Evolutionary conservation across 1,140 invertebrate genomes (phyloP).

Genomic region (Fopius arisanus): DNA sequence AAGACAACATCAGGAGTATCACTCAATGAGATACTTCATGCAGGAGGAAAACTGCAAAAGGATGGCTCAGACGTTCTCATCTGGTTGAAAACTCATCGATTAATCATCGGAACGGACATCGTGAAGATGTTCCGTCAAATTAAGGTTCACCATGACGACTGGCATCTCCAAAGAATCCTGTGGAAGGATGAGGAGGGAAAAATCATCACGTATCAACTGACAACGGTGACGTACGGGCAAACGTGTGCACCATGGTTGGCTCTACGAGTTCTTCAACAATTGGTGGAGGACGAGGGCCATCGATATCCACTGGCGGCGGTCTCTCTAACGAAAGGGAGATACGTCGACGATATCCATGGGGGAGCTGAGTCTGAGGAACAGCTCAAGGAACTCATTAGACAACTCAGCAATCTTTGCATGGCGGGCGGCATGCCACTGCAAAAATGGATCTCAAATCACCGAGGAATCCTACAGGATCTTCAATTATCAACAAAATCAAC

Average conservation of each 20-base stretch:
- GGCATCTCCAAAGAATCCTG: conserved; percentile 45
- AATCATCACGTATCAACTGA: background rate
- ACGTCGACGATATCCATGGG: conserved; percentile 25
- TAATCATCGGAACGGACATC: too few relatives aligned
- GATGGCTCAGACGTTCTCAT: too few relatives aligned
- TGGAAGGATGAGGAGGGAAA: conserved; percentile 40
- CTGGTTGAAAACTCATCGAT: too few relatives aligned
- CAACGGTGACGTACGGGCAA: conserved; percentile 40
- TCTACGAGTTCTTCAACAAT: background rate
- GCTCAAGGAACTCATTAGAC: background rate
- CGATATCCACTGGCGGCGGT: background rate
- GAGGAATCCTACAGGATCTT: too few relatives aligned
- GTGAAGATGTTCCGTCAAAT: conserved; percentile 36
- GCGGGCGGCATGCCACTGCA: conserved; percentile 20
- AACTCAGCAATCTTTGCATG: background rate
- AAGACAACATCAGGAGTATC: too few relatives aligned
- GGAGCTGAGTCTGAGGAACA: background rate
- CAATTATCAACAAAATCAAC: too few relatives aligned
- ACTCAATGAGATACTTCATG: too few relatives aligned
- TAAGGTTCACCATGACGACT: conserved; percentile 29
- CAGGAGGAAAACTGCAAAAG: too few relatives aligned
- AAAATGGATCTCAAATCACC: too few relatives aligned
- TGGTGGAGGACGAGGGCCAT: background rate
- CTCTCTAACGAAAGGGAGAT: conserved; percentile 7
- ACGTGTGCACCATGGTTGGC: conserved; percentile 34